phyloP scores from a whole-genome alignment of 2,113 vertebrate species.

The Cryptotis parvus region DNA sequence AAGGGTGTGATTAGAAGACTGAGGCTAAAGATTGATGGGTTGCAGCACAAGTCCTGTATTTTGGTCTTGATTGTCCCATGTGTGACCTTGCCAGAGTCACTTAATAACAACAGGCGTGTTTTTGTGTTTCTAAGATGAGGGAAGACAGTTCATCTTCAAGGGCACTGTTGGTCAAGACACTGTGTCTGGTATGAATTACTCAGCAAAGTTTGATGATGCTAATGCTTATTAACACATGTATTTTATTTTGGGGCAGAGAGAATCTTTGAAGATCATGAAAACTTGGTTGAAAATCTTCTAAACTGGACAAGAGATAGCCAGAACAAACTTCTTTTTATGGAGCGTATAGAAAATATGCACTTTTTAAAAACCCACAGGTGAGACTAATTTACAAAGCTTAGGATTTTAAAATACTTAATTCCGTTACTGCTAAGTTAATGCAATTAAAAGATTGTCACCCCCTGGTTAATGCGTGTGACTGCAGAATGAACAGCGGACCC shows the following conservation, averaged over 20 bases:
- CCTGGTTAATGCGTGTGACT: background rate
- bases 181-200: conserved; percentile 6
- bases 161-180: background rate
- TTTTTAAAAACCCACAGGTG: conserved; percentile 99
- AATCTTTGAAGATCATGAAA: conserved; percentile 99
- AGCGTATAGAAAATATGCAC: conserved; percentile 98
- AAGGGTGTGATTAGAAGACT: background rate
- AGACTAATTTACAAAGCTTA: conserved; percentile 45
- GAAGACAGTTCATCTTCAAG: conserved; percentile 1
- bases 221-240: conserved; percentile 61
- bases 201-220: background rate
- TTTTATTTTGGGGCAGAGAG: conserved; percentile 90
- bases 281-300: conserved; percentile 97
- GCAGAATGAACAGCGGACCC: background rate
- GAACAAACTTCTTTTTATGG: conserved; percentile 98
- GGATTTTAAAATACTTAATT: background rate
- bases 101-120: background rate
- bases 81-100: background rate
- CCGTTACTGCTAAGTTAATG: conserved; percentile 36
- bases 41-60: background rate
- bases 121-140: conserved; percentile 48
- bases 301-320: conserved; percentile 99
- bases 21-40: background rate
- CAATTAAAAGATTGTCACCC: conserved; percentile 8
- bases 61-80: background rate